These are phyloP conservation scores for Platyscapa corneri DNA, from an alignment of 1,140 invertebrate genomes.

Conservation along the genomic window DNA sequence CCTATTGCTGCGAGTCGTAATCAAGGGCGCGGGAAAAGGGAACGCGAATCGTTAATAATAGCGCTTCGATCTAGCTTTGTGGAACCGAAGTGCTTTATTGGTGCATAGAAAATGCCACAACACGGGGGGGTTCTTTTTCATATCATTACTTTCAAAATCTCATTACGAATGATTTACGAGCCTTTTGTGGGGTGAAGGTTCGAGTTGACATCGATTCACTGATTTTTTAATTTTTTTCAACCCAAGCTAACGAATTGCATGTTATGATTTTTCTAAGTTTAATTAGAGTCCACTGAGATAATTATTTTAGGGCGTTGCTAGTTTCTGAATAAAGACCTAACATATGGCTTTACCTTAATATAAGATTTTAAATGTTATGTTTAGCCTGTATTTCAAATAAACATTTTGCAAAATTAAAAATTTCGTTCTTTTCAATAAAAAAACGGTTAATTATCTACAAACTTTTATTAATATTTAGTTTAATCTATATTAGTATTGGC, in stretches of 20 bases:
- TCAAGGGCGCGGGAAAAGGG: conserved; percentile 18
- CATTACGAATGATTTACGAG: not conserved
- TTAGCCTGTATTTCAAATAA: too few relatives aligned
- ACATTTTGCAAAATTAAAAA: too few relatives aligned
- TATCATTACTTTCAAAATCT: conserved; percentile 6
- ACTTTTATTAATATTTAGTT: too few relatives aligned
- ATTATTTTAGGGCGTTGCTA: too few relatives aligned
- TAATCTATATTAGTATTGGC: too few relatives aligned
- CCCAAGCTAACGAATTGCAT: not conserved
- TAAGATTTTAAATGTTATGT: too few relatives aligned
- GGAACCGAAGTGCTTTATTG: not conserved
- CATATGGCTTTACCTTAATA: too few relatives aligned
- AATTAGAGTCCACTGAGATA: not conserved
- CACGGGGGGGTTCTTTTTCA: not conserved
- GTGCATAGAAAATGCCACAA: not conserved
- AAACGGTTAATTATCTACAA: too few relatives aligned
- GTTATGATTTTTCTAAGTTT: not conserved
- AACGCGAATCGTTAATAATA: not conserved
- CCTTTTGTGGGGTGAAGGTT: not conserved
- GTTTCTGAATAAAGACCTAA: too few relatives aligned
- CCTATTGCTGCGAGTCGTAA: conserved; percentile 4
- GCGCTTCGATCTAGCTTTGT: not conserved
- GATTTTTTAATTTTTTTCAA: not conserved
- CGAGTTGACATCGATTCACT: not conserved
- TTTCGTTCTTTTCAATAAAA: too few relatives aligned